phyloP scores from a whole-genome alignment of 2,113 vertebrate species.

The Bolborhynchus lineola region DNA sequence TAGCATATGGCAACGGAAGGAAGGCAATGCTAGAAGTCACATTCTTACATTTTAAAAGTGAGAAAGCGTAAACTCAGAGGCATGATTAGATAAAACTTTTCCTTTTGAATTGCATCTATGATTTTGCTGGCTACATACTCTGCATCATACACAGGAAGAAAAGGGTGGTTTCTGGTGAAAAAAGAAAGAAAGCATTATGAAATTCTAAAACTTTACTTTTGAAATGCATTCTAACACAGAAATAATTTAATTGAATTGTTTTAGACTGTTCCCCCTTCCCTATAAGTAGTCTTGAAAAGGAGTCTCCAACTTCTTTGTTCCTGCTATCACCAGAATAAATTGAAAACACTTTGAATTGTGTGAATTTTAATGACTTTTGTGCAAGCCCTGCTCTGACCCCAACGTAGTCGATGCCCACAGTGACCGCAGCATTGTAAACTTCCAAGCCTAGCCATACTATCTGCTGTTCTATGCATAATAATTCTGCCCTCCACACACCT shows the following conservation, averaged over 20 bases:
- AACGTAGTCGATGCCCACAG: neutral
- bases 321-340: neutral
- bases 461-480: neutral
- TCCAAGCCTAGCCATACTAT: neutral
- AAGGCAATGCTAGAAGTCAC: neutral
- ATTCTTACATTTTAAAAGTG: constrained; percentile 81
- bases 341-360: neutral
- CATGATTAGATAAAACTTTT: constrained; percentile 79
- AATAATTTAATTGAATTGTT: neutral
- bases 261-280: neutral
- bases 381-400: neutral
- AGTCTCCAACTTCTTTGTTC: neutral
- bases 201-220: neutral
- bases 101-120: constrained; percentile 78
- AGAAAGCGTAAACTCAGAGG: constrained; percentile 66
- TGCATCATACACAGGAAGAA: constrained; percentile 79
- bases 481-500: neutral
- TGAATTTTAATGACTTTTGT: neutral
- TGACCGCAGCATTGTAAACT: neutral
- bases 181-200: neutral
- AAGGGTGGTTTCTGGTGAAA: constrained; percentile 69
- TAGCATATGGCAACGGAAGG: neutral
- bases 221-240: neutral
- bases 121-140: constrained; percentile 78
- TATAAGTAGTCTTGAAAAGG: neutral